Evolutionary conservation across 1,140 invertebrate species (phyloP), one percentile per base, ranked within the genome.

Genomic region (Lepidostoma basale): DNA sequence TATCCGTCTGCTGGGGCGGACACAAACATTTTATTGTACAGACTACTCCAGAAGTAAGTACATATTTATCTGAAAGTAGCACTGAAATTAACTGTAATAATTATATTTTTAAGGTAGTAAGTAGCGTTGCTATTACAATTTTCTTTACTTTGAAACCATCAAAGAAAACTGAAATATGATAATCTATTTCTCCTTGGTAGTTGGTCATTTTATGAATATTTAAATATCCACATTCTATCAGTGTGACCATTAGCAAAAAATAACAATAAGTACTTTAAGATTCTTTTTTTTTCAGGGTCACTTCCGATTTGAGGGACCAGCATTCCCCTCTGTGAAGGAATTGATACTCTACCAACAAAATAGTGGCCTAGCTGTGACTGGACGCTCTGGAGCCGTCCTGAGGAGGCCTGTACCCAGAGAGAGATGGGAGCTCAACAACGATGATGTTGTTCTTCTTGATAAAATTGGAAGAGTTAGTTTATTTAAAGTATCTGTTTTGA

Each of bases 1-100:
- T 99, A 20, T 98, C 95, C 9, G 96, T 98, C 0, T 94, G 91
- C 77, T 98, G 96, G 96, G 92, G 95, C 63, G 93, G 93, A 5
- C 94, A 96, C 75, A 96, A 97, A 79, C 97, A 99, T 84, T 98
- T 98, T 77, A 98, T 98, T 72, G 95, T 98, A 58, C 96, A 99
- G 85, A 95, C 92, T 18, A 96, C 95, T 9, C 85, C 88, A 10
- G 94, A 97, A 81, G 91, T 93, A 83, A 77, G 71, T 64, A 62
- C n/a, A n/a, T n/a, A n/a, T n/a, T n/a, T n/a, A n/a, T n/a, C n/a
- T n/a, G n/a, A n/a, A n/a, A n/a, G n/a, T n/a, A n/a, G n/a, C n/a
- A n/a, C n/a, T n/a, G n/a, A n/a, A n/a, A n/a, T n/a, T n/a, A n/a
- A n/a, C n/a, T n/a, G n/a, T n/a, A n/a, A n/a, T n/a, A n/a, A n/a